Percentiles rank a stretch among this genome's conserved stretches.
Conservation (phyloP, 2,113 vertebrate genomes). For the Thermophis baileyi region DNA sequence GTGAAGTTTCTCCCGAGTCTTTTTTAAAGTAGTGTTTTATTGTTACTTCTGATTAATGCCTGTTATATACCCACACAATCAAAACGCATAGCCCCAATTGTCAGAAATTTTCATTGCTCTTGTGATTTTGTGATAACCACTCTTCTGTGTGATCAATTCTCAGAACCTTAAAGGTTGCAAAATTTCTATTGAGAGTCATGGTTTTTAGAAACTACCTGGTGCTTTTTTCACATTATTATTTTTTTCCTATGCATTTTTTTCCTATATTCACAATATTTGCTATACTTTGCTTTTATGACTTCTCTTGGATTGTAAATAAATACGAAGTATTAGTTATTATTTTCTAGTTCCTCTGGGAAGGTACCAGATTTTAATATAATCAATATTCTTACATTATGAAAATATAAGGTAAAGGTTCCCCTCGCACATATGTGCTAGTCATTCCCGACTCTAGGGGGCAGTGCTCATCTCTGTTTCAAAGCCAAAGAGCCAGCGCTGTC, state of each 20-base stretch:
- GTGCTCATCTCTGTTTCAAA: too few species aligned
- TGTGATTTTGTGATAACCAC: not conserved
- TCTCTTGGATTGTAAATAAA: not conserved
- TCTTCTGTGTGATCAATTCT: not conserved
- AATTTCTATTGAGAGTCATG: not conserved
- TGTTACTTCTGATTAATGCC: not conserved
- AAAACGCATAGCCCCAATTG: not conserved
- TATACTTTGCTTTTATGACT: not conserved
- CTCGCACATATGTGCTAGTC: too few species aligned
- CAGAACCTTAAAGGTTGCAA: not conserved
- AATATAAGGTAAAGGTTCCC: too few species aligned
- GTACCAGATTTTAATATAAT: not conserved
- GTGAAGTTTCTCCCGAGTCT: not conserved
- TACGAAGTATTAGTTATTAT: not conserved
- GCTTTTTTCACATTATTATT: not conserved
- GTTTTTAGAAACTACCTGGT: not conserved
- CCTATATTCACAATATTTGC: not conserved
- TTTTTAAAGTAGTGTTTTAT: not conserved
- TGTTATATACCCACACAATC: not conserved
- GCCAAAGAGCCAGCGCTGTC: too few species aligned
- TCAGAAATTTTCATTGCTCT: not conserved
- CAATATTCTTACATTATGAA: not conserved
- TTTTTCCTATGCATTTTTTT: not conserved
- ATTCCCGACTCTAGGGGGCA: too few species aligned
- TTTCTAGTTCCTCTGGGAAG: not conserved